Evolutionary conservation across 2,113 vertebrate genomes (phyloP), one percentile per base, ranked within the genome.

Genomic region (Pongo pygmaeus): DNA sequence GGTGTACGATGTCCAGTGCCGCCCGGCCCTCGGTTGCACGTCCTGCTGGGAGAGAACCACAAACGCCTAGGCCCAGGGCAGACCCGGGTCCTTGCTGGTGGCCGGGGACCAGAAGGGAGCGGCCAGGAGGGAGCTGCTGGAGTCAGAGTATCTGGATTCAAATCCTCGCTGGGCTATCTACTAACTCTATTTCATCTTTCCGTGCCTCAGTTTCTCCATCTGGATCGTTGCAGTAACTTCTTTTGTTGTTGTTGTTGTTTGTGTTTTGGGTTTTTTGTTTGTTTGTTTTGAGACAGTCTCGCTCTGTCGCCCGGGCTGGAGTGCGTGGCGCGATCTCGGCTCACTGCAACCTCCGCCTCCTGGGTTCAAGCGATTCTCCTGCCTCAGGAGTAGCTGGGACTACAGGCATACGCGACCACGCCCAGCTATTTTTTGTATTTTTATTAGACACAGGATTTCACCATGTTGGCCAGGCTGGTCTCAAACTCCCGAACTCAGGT

Each of bases 1-100:
- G 99, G 96, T 99, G 98, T 78, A 99, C 99, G 3, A 99, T 98
- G 98, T 99, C 99, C 10, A 98, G 95, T 79, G 89, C 98, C 0
- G 12, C 79, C 12, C 23, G 83, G 61, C 30, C 80, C n/a, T 75
- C 27, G 1, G 79, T 3, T 17, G 25, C 1, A 4, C 3, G 52
- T 40, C 92, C 98, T 98, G 96, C 1, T 11, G 88, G 61, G 38
- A 91, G 70, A 67, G 38, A 48, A 67, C 12, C 5, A 1, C 1
- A 11, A 35, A 3, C 18, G 9, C 46, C 10, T 22, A 10, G 32
- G 46, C 50, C 57, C 3, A 4, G 27, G 7, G 4, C 13, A 0
- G 52, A 61, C 25, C 8, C 0, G 20, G 35, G 8, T 38, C 18
- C 8, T 27, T 25, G 61, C 46, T 3, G 6, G 10, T 52, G 18